A percentile compares a stretch with the other conserved stretches of the same genome.
Conservation (phyloP, 2,797 vertebrate genomes). For the Geotria australis region DNA sequence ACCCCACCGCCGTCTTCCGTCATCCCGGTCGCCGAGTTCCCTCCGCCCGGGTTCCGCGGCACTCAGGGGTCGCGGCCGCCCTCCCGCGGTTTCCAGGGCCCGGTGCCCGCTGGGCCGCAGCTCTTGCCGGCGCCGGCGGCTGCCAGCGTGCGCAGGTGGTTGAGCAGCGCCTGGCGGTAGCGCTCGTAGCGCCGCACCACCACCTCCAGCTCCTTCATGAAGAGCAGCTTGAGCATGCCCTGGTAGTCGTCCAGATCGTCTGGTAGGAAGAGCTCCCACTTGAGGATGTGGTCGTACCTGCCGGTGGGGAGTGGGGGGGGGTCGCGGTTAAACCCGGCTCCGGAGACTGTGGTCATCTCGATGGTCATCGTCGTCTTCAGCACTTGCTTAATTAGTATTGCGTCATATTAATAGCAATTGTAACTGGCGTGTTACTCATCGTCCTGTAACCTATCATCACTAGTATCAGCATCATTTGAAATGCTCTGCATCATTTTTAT, state of each 20-base stretch:
- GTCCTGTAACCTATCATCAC: too few relatives aligned
- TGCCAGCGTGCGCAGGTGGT: slow-evolving; percentile 49
- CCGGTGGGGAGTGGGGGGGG: background rate
- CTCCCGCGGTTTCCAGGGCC: slow-evolving; percentile 95
- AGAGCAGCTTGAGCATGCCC: slow-evolving; percentile 94
- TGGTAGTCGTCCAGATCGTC: slow-evolving; percentile 93
- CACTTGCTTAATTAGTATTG: too few relatives aligned
- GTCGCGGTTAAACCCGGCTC: too few relatives aligned
- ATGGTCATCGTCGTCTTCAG: too few relatives aligned
- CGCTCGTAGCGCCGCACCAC: slow-evolving; percentile 91
- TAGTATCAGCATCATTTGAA: too few relatives aligned
- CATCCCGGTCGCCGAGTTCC: too few relatives aligned
- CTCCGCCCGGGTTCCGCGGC: slow-evolving; percentile 10
- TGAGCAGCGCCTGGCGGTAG: slow-evolving; percentile 59
- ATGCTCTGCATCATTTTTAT: too few relatives aligned
- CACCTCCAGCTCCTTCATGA: slow-evolving; percentile 96
- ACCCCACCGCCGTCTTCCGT: too few relatives aligned
- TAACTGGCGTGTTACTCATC: too few relatives aligned
- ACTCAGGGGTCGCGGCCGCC: slow-evolving; percentile 79
- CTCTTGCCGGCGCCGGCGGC: slow-evolving; percentile 42
- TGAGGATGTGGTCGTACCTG: slow-evolving; percentile 95
- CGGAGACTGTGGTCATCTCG: too few relatives aligned
- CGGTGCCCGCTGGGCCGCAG: slow-evolving; percentile 50
- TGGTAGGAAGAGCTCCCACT: slow-evolving; percentile 96
- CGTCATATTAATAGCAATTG: too few relatives aligned